Base-by-base conservation (phyloP, 2,797 vertebrate genomes). In the Intellagama lesueurii region DNA sequence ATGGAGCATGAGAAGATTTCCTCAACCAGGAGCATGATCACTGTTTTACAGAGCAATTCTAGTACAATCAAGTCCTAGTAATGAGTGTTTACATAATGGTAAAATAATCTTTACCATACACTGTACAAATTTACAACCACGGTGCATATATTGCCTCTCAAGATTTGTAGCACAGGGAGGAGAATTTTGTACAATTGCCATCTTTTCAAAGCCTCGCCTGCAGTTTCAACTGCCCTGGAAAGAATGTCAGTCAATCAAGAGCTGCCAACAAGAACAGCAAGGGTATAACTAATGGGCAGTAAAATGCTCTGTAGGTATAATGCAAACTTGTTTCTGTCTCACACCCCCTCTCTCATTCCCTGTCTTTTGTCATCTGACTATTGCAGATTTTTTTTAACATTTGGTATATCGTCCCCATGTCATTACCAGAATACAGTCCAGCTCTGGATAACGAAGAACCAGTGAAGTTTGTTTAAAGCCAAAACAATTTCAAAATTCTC, bases 171-270 rank as follows among this genome's bases (percentile, higher is more conserved):
- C 0, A 49, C 88, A 85, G 83, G 92, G 76, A 86, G 85, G 77
- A 92, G 87, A 92, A 91, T 52, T 1, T 0, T 44, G 88, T 85
- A 9, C 0, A 91, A 92, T 94, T 87, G 90, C 89, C 80, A 81
- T 47, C 89, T 44, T 93, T 92, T 91, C 91, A 93, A 91, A 92
- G 91, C 90, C 83, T 95, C 92, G 60, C 89, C 88, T 94, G 91
- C 90, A 91, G 89, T 93, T 96, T 96, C 90, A 93, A 88, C 91
- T 30, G 22, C 91, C 85, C n/a, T 81, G 90, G 94, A 94, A 32
- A 91, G 93, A 96, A 87, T 1, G 95, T 94, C 90, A 95, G 88
- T 91, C 88, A 93, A 94, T 93, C 94, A 95, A 91, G 87, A 94
- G 90, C 89, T 89, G 91, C 92, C 92, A 93, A 95, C 88, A 94